Evolutionary conservation across 2,888 invertebrate species (phyloP).

Genomic region (Spicauda simplicius): DNA sequence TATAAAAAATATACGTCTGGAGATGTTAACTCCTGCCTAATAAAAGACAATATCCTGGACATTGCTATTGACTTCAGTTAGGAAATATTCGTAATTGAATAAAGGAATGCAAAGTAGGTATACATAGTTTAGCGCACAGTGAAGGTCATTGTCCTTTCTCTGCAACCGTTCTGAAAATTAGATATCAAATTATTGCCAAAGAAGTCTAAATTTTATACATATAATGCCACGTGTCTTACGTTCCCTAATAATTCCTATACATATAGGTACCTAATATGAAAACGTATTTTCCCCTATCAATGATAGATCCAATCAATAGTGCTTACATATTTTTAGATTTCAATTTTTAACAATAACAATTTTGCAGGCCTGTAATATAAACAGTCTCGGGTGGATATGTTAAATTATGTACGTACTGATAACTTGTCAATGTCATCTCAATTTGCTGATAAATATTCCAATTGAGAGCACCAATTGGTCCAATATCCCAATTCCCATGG

Average conservation of each 20-base stretch:
- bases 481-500: constrained; percentile 21
- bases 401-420: constrained; percentile 3
- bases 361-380: not conserved
- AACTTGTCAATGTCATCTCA: constrained; percentile 28
- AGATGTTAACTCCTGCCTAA: no score
- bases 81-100: not conserved
- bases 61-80: not conserved
- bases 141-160: not conserved
- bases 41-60: not conserved
- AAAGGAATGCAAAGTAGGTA: not conserved
- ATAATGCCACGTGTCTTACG: not conserved
- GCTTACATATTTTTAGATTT: no score
- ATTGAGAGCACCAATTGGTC: constrained; percentile 30
- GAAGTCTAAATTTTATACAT: not conserved
- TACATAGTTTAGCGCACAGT: not conserved
- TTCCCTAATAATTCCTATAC: no score
- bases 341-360: no score
- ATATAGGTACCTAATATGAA: no score
- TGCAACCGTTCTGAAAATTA: not conserved
- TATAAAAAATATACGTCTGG: no score
- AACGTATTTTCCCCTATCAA: no score
- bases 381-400: not conserved
- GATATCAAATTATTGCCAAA: not conserved
- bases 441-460: constrained; percentile 11
- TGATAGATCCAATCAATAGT: no score